phyloP scores from a whole-genome alignment of 2,113 vertebrate genomes.

The Hemiprocne comata region DNA sequence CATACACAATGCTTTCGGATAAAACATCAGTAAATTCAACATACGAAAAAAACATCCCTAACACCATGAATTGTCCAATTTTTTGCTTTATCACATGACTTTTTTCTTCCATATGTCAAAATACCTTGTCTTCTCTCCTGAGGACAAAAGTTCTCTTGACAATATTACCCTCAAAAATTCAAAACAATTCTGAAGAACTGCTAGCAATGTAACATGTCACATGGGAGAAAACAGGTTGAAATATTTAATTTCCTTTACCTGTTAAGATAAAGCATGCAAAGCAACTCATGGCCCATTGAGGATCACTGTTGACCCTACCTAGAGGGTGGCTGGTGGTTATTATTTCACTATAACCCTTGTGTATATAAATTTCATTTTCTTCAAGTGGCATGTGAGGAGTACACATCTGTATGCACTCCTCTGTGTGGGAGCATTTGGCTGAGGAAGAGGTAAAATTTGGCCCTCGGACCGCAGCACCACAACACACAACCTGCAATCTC shows the following conservation, averaged over 20 bases:
- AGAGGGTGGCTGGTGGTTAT: not conserved
- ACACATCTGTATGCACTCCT: not conserved
- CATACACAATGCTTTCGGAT: not conserved
- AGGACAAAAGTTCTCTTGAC: not conserved
- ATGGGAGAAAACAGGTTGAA: not conserved
- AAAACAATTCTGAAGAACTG: not conserved
- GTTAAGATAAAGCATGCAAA: not conserved
- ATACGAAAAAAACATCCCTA: not conserved
- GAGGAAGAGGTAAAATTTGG: not conserved
- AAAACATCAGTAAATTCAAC: not conserved
- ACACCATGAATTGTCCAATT: rapidly evolving
- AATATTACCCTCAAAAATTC: not conserved
- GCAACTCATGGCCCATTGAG: not conserved
- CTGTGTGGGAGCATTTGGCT: rapidly evolving
- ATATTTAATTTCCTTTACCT: not conserved
- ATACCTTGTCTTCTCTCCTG: not conserved
- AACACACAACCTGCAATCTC: too few species aligned
- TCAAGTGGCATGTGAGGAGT: rapidly evolving
- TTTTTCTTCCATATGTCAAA: not conserved
- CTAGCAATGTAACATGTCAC: not conserved
- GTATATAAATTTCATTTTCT: not conserved
- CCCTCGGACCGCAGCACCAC: too few species aligned
- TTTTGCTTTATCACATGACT: not conserved
- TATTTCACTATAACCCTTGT: not conserved
- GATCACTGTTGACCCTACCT: not conserved